Evolutionary conservation across 2,113 vertebrate genomes (phyloP).

Genomic region (Scytalopus superciliaris): DNA sequence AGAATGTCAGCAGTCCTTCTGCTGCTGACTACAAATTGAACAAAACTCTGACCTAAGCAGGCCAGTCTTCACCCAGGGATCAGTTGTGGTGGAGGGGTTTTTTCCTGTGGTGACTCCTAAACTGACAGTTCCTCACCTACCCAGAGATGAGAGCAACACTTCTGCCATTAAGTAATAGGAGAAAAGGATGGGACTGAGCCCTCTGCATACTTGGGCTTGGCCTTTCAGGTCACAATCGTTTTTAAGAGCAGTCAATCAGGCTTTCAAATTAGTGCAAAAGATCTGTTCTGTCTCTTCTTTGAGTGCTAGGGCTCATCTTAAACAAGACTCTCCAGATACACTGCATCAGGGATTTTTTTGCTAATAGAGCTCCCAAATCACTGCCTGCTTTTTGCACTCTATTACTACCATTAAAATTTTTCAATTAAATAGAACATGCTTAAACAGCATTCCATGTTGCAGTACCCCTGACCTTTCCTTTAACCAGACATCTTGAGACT

Average conservation of each 20-base stretch:
- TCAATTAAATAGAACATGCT: neutral
- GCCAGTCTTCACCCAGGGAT: neutral
- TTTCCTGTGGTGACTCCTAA: neutral
- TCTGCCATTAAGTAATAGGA: neutral
- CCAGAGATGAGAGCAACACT: neutral
- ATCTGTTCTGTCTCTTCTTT: neutral
- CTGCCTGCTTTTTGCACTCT: neutral
- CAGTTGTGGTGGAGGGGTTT: neutral
- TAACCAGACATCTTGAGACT: neutral
- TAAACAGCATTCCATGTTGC: neutral
- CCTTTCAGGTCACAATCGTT: neutral
- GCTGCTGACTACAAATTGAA: neutral
- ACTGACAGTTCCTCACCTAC: neutral
- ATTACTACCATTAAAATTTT: neutral
- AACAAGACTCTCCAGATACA: neutral
- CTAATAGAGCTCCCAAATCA: neutral
- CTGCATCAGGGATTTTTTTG: neutral
- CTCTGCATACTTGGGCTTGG: neutral
- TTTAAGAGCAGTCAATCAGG: neutral
- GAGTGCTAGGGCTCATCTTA: neutral
- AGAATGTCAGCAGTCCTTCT: neutral
- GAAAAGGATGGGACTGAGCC: neutral
- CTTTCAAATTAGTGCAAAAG: neutral
- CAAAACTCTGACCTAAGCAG: neutral
- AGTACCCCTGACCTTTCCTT: neutral